Conservation (phyloP, 2,113 vertebrate genomes). For the Amia ocellicauda region DNA sequence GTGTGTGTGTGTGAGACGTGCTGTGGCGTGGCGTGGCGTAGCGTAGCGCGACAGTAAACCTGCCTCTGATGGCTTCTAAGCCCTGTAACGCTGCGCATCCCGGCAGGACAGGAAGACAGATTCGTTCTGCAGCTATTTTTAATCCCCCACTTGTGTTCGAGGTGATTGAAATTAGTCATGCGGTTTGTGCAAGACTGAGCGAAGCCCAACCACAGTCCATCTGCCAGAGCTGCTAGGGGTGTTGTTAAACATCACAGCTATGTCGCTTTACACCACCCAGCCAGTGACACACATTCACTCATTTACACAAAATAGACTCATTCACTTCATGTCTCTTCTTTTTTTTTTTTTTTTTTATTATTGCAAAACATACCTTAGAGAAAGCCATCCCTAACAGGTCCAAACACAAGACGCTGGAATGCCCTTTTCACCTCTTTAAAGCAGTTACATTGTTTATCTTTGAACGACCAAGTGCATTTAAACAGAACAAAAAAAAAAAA, state of each 20-base stretch:
- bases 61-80: no score
- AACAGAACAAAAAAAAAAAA: no score
- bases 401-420: slow-evolving; percentile 38
- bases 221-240: background rate
- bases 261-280: background rate
- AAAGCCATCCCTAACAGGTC: slow-evolving; percentile 34
- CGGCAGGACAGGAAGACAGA: slow-evolving; percentile 21
- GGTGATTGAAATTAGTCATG: slow-evolving; percentile 17
- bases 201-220: slow-evolving; percentile 4
- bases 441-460: slow-evolving; percentile 29
- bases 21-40: no score
- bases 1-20: no score
- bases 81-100: no score
- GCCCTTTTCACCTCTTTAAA: slow-evolving; percentile 25
- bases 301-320: background rate
- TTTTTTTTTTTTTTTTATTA: slow-evolving; percentile 43
- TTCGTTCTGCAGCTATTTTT: slow-evolving; percentile 22
- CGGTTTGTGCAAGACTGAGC: slow-evolving; percentile 19
- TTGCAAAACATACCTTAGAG: slow-evolving; percentile 45
- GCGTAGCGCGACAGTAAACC: no score
- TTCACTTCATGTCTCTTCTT: background rate
- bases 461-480: slow-evolving; percentile 20
- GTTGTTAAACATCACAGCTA: no score
- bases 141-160: slow-evolving; percentile 1
- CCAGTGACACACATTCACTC: background rate